Evolutionary conservation across 2,113 vertebrate species (phyloP), one percentile per base, ranked within the genome.

Genomic region (Riparia riparia): DNA sequence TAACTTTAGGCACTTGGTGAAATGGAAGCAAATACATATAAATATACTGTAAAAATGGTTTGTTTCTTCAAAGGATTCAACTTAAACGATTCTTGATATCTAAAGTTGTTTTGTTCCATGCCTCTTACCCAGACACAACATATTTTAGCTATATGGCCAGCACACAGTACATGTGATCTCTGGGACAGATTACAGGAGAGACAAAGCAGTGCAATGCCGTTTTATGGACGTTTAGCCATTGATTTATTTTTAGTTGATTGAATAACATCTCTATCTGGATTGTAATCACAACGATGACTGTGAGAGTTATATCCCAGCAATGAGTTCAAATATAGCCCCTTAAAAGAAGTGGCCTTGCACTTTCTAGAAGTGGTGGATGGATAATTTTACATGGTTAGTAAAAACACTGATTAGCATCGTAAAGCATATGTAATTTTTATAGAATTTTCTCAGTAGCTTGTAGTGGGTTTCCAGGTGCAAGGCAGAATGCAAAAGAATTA

Each of bases 201-300:
- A 49, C 39, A 88, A 74, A 92, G 54, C 22, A 80, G 53, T 1
- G 1, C 2, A 7, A 25, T 6, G 32, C 45, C 69, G 32, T 31
- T 90, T 69, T 57, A 65, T 29, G 41, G 53, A 41, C 63, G 16
- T 88, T 95, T 32, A 90, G 57, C 45, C 20, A n/a, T 66, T 61
- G 71, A 32, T 69, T 90, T 88, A 86, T 92, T 94, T 95, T 93
- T n/a, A 85, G 73, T 60, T 86, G 74, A 39, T 73, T 61, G 63
- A 92, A 86, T 73, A 73, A 79, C 4, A 2, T 86, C 26, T 32
- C 42, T 66, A 17, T 95, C 50, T 94, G 79, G 68, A 86, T 77
- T 92, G 60, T 51, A 82, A 93, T 71, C 82, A 68, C 0, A 1
- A 65, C 77, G 66, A 65, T 88, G 79, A 71, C 74, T 69, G 44